Evolutionary conservation across 1,140 invertebrate genomes (phyloP).

Genomic region (Penaeus indicus): DNA sequence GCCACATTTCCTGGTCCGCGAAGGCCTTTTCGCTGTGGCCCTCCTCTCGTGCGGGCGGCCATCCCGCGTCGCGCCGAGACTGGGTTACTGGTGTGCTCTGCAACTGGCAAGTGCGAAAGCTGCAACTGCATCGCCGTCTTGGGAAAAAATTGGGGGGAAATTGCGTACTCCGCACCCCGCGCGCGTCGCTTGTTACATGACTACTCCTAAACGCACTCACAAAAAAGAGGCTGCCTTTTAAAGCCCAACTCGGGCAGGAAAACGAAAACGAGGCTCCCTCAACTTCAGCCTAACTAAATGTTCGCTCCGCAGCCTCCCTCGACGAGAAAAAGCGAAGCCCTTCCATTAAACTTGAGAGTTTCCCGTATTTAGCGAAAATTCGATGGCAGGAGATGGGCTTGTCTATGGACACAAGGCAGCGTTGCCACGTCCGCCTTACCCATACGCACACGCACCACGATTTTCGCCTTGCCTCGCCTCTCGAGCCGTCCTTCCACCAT

Average conservation of each 20-base stretch:
- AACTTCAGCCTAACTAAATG: background rate
- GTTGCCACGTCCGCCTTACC: conserved; percentile 22
- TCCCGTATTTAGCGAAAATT: too few species aligned
- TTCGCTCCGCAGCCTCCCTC: background rate
- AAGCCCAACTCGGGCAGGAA: conserved; percentile 10
- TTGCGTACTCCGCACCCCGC: background rate
- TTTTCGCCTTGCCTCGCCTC: too few species aligned
- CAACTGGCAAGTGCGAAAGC: too few species aligned
- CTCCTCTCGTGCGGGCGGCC: too few species aligned
- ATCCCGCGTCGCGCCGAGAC: too few species aligned
- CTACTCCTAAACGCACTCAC: conserved; percentile 26
- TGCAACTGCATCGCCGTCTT: too few species aligned
- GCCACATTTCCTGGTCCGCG: conserved; percentile 29
- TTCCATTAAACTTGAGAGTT: background rate
- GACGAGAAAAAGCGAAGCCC: background rate
- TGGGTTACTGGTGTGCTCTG: too few species aligned
- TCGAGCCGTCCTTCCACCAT: too few species aligned
- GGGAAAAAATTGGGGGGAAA: too few species aligned
- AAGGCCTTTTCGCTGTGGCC: too few species aligned
- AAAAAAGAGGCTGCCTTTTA: conserved; percentile 39
- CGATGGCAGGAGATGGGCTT: conserved; percentile 39
- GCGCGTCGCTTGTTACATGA: conserved; percentile 41
- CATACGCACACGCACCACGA: background rate
- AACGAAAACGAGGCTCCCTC: background rate
- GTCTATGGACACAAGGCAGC: conserved; percentile 29